A percentile compares a stretch with the other conserved stretches of the same genome.
Evolutionary conservation across 1,140 invertebrate species (phyloP).

Genomic region (Lucilia cuprina): DNA sequence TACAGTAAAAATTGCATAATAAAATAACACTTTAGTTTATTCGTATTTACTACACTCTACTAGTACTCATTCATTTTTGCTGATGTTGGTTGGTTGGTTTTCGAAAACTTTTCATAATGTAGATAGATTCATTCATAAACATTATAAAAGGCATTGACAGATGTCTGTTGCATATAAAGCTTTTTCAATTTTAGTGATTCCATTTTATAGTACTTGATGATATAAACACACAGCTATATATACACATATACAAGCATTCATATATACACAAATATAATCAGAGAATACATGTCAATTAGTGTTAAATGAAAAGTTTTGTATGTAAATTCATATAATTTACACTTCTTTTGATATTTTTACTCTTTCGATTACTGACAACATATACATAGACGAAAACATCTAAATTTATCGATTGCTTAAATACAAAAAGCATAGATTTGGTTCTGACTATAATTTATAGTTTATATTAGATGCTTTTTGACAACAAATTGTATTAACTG

Average conservation of each 20-base stretch:
- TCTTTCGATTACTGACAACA: no score
- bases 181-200: not conserved
- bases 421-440: no score
- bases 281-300: conserved; percentile 28
- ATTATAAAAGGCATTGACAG: conserved; percentile 24
- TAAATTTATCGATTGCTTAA: no score
- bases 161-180: conserved; percentile 30
- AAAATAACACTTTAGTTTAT: not conserved
- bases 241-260: not conserved
- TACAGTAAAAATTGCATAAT: not conserved
- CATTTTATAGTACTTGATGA: not conserved
- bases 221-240: not conserved
- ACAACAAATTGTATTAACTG: no score
- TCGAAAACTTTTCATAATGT: not conserved
- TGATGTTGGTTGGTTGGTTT: not conserved
- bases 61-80: no score
- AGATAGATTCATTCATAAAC: conserved; percentile 2
- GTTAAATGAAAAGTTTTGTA: conserved; percentile 31
- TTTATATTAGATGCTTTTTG: no score
- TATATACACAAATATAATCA: not conserved
- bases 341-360: not conserved
- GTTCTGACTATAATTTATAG: no score
- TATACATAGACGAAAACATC: no score
- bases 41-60: no score
- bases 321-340: conserved; percentile 27